These are phyloP conservation scores for Oreochromis grahami DNA, from an alignment of 2,797 vertebrate species.

Conservation along the genomic window DNA sequence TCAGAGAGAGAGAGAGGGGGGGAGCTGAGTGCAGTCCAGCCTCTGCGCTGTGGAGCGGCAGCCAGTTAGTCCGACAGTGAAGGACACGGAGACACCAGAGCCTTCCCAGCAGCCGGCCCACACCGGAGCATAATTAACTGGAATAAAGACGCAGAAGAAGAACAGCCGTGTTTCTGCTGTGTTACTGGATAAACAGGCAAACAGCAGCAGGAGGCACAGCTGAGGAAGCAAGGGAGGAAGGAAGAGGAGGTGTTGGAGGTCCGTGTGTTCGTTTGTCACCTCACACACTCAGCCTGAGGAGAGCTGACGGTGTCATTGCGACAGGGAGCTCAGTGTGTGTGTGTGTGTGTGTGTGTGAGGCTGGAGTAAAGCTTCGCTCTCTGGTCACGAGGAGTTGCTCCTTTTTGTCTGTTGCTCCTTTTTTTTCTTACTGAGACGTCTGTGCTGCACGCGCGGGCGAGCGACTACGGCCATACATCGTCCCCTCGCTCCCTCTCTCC, in stretches of 20 bases:
- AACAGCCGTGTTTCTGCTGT: neutral
- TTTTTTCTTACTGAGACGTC: conserved; percentile 7
- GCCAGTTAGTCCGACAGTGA: conserved; percentile 38
- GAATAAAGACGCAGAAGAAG: neutral
- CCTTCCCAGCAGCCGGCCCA: neutral
- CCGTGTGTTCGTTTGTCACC: neutral
- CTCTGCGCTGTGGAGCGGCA: conserved; percentile 38
- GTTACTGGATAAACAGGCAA: neutral
- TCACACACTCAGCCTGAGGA: conserved; percentile 16
- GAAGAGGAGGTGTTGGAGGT: conserved; percentile 10
- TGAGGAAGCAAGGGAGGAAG: neutral
- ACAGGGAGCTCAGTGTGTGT: conserved; percentile 7
- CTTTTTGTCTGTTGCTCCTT: conserved; percentile 30
- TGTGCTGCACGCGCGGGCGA: neutral
- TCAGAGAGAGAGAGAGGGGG: neutral
- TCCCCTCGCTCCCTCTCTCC: neutral
- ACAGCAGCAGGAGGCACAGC: neutral
- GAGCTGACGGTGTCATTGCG: conserved; percentile 40
- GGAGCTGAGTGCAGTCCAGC: conserved; percentile 38
- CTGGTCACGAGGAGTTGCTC: conserved; percentile 19
- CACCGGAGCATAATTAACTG: neutral
- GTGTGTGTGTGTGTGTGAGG: neutral
- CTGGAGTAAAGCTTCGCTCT: conserved; percentile 33
- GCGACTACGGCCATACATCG: neutral
- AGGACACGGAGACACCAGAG: conserved; percentile 33